Percentiles rank a stretch among this genome's conserved stretches.
These are phyloP conservation scores for Rhinogobius similis DNA, from an alignment of 2,113 vertebrate genomes.

Conservation along the genomic window DNA sequence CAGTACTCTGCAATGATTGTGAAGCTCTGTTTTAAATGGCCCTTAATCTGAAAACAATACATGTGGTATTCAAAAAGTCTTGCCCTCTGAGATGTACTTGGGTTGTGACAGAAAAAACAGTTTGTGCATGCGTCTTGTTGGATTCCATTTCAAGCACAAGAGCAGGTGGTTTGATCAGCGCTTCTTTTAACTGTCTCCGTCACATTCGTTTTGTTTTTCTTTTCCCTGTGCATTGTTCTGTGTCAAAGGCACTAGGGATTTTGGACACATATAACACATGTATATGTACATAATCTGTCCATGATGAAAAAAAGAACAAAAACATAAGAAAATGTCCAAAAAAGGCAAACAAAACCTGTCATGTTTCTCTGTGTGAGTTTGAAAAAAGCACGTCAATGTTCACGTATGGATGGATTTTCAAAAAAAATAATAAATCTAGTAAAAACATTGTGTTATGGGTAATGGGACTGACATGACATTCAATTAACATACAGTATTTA, in stretches of 20 bases:
- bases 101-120: constrained; percentile 41
- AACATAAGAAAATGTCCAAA: constrained; percentile 53
- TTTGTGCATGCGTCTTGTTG: constrained; percentile 60
- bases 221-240: constrained; percentile 29
- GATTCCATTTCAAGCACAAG: constrained; percentile 76
- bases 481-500: constrained; percentile 5
- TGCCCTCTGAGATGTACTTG: constrained; percentile 48
- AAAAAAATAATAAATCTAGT: constrained; percentile 49
- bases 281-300: constrained; percentile 79
- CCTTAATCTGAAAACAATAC: constrained; percentile 50
- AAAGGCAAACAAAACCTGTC: constrained; percentile 51
- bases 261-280: constrained; percentile 66
- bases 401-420: constrained; percentile 76
- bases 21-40: constrained; percentile 67
- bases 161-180: constrained; percentile 57
- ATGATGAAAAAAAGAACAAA: constrained; percentile 65
- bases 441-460: constrained; percentile 50
- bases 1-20: constrained; percentile 69
- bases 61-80: constrained; percentile 57
- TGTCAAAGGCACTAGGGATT: constrained; percentile 50
- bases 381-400: constrained; percentile 78
- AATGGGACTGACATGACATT: background rate
- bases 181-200: constrained; percentile 40
- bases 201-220: constrained; percentile 17
- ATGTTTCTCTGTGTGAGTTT: constrained; percentile 77